Base-by-base conservation (phyloP, 2,888 invertebrate species). In the Autographa gamma region DNA sequence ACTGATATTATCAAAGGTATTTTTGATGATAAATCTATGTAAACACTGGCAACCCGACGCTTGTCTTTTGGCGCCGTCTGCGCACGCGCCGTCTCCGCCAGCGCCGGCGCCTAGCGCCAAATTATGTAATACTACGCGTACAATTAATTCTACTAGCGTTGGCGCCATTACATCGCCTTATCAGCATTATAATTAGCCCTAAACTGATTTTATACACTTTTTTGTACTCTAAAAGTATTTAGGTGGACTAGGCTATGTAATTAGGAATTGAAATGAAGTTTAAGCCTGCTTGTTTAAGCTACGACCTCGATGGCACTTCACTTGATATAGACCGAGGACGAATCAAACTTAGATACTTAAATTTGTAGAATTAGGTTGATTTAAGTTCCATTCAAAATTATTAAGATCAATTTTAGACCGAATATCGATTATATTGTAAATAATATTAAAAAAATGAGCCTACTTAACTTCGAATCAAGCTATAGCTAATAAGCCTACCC, bases 51-150 rank as follows among this genome's bases (percentile, higher is more conserved):
- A 82, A 81, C 76, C 68, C 81, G 66, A 76, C 69, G 73, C 61
- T 79, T 69, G 79, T 79, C 70, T 71, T 67, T 64, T 76, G 83
- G 82, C 82, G 82, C 82, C 82, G 82, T 77, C 84, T 83, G 82
- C 80, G 82, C 84, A 14, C 71, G 79, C 77, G 80, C 80, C 76
- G 78, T 63, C 69, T 73, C 81, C 79, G 73, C 83, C 69, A 76
- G 79, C 80, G 81, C 79, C 77, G 87, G 82, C 88, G 86, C 85
- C 84, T 79, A 71, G 65, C 76, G 72, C 78, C 81, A 84, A 84
- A 85, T 88, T 87, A 88, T 85, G 84, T 84, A 86, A 87, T 81
- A 77, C 74, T 74, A 80, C 69, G 76, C 72, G 60, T 68, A 76
- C 74, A 79, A 79, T 79, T 76, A 71, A 79, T 77, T 83, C 78